Evolutionary conservation across 2,888 invertebrate genomes (phyloP).

Genomic region (Andrena trimmerana): DNA sequence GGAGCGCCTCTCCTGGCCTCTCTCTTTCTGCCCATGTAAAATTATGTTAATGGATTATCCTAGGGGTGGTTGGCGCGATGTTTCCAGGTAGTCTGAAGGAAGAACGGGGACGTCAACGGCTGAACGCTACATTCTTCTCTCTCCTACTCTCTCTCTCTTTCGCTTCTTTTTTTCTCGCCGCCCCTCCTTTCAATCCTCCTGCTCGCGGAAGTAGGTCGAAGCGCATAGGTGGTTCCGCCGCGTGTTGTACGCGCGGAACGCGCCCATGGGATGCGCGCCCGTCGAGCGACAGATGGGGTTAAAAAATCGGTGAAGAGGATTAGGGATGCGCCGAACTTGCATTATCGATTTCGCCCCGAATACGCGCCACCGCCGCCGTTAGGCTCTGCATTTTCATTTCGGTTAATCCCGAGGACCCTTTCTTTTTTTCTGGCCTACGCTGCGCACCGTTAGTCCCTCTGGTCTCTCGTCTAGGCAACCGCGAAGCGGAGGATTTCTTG

Average conservation of each 20-base stretch:
- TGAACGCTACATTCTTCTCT: constrained; percentile 34
- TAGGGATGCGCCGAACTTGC: constrained; percentile 81
- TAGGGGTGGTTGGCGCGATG: constrained; percentile 68
- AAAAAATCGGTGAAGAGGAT: constrained; percentile 85
- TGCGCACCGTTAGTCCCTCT: constrained; percentile 9
- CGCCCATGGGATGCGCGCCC: constrained; percentile 68
- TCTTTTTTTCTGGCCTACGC: constrained; percentile 17
- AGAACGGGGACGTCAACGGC: constrained; percentile 54
- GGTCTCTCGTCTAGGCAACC: constrained; percentile 18
- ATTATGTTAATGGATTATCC: constrained; percentile 86
- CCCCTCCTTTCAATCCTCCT: constrained; percentile 73
- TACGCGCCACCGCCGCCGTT: constrained; percentile 57
- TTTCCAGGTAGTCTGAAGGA: constrained; percentile 74
- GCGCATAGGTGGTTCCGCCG: constrained; percentile 57
- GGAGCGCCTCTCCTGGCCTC: constrained; percentile 27
- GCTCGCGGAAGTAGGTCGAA: constrained; percentile 78
- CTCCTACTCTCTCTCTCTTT: constrained; percentile 20
- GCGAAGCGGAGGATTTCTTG: neutral
- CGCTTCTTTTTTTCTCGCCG: constrained; percentile 38
- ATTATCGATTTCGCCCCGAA: constrained; percentile 71
- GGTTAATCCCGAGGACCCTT: constrained; percentile 76
- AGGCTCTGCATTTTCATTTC: constrained; percentile 80
- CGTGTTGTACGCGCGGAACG: constrained; percentile 72
- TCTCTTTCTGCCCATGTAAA: constrained; percentile 80
- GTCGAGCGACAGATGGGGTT: constrained; percentile 84